phyloP scores from a whole-genome alignment of 2,797 vertebrate species.

The Neopelma chrysocephalum region DNA sequence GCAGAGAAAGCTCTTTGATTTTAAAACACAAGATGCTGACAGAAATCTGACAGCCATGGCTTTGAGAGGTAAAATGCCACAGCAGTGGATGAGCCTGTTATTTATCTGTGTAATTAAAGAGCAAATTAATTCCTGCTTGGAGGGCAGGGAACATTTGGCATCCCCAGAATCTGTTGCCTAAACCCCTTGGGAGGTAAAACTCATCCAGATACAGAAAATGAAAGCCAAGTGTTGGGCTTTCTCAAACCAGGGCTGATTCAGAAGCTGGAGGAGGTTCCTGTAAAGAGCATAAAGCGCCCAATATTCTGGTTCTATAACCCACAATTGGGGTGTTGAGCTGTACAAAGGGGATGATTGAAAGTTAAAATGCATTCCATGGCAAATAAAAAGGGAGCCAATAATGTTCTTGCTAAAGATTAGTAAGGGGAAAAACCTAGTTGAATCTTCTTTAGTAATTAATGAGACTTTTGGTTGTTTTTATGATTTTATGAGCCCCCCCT shows the following conservation, averaged over 20 bases:
- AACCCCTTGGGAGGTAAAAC: not conserved
- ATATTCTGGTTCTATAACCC: not conserved
- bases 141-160: not conserved
- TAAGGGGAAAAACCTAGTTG: fast-evolving
- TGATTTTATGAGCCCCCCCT: not conserved
- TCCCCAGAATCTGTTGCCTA: not conserved
- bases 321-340: not conserved
- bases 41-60: conserved; percentile 1
- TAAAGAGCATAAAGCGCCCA: not conserved
- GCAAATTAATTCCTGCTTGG: conserved; percentile 28
- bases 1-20: not conserved
- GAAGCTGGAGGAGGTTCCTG: not conserved
- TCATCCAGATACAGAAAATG: not conserved
- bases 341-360: not conserved
- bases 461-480: conserved; percentile 14
- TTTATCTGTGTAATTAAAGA: conserved; percentile 59
- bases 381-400: not conserved
- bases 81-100: not conserved
- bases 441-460: conserved; percentile 21
- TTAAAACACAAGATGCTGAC: not conserved
- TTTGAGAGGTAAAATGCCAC: not conserved
- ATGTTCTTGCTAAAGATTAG: not conserved
- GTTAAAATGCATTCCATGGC: not conserved
- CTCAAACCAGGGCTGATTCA: not conserved
- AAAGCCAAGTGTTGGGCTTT: not conserved